Base-by-base conservation (phyloP, 2,888 invertebrate genomes). In the Tethea ocularis region DNA sequence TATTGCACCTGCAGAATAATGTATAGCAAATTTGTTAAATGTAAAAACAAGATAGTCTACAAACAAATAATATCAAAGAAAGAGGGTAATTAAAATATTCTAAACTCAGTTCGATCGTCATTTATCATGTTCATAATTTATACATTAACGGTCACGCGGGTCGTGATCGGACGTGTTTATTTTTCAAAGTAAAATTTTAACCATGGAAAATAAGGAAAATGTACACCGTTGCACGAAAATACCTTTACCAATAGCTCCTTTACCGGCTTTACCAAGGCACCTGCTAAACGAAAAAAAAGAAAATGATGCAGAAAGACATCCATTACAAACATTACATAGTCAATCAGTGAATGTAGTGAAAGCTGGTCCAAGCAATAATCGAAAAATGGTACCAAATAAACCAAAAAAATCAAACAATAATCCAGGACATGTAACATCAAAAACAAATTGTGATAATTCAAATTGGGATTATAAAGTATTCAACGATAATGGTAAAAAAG, bases 131-230 rank as follows among this genome's bases (percentile, higher is more conserved):
- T 41, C 10, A 55, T 26, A 57, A 54, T 60, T 62, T 22, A 60
- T 59, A 69, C 7, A 46, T 17, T 62, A 79, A 77, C 75, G 71
- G 77, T 80, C 80, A 67, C 76, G 87, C 88, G 72, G 87, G 87
- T 70, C 85, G 85, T 83, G 83, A 57, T 71, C 64, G 69, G 64
- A 13, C 1, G 36, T 63, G 29, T 59, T 60, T 23, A 57, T 41
- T 59, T 36, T 59, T n/a, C 60, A 29, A 17, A n/a, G 62, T 58
- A 56, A 52, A 59, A 23, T 59, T 58, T 51, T 55, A 63, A 58
- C 1, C 38, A 84, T 84, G 83, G 82, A 82, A 53, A 65, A 84
- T 51, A 88, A 88, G 68, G 89, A 91, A 71, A 89, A 90, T 65
- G 54, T 72, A 2, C 62, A 64, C 2, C 70, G 62, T 61, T 10